phyloP scores from a whole-genome alignment of 2,888 invertebrate species.

The Caenorhabditis sp. region DNA sequence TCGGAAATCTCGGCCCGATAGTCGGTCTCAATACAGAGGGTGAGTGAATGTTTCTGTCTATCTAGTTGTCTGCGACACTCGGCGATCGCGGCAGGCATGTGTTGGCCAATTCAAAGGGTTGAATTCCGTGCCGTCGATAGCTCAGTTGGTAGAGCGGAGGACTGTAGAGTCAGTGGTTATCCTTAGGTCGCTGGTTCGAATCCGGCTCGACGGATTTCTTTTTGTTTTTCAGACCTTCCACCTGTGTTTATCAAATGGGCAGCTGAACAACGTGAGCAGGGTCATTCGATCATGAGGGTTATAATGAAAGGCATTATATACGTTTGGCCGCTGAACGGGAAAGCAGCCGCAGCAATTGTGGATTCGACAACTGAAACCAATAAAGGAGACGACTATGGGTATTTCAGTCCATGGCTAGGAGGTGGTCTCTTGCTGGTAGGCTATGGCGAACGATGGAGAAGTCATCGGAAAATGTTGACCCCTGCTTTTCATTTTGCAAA shows the following conservation, averaged over 20 bases:
- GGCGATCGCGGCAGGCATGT: neutral
- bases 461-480: constrained; percentile 85
- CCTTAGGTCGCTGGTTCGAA: constrained; percentile 77
- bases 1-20: constrained; percentile 47
- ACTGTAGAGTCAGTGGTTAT: constrained; percentile 69
- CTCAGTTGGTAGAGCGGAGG: constrained; percentile 73
- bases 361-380: constrained; percentile 81
- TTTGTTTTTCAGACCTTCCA: constrained; percentile 35
- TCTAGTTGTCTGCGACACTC: constrained; percentile 7
- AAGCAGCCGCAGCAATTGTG: constrained; percentile 73
- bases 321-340: constrained; percentile 63
- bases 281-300: constrained; percentile 50
- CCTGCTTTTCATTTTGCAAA: constrained; percentile 86
- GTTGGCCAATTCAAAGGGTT: too few species aligned
- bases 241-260: constrained; percentile 54
- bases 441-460: constrained; percentile 83
- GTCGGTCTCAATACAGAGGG: constrained; percentile 45
- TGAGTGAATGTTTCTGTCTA: constrained; percentile 7
- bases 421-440: constrained; percentile 84
- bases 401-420: constrained; percentile 85
- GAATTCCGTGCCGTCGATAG: constrained; percentile 28
- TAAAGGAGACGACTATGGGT: constrained; percentile 84
- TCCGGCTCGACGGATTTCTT: constrained; percentile 71
- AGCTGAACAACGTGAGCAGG: constrained; percentile 37
- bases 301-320: constrained; percentile 50